phyloP scores from a whole-genome alignment of 2,797 vertebrate species.

The Psittacula derbiana region DNA sequence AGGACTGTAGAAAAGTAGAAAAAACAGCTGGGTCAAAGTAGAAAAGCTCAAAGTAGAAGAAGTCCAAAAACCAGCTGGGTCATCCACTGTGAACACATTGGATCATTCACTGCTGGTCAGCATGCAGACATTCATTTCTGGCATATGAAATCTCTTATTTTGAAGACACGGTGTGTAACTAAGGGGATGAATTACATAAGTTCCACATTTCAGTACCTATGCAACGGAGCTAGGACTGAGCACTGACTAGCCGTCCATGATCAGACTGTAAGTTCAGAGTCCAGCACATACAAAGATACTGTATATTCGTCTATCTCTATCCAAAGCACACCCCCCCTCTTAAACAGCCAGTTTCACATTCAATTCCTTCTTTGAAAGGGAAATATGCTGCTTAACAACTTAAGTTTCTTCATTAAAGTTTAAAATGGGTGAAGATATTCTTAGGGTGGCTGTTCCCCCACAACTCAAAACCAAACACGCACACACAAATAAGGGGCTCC shows the following conservation, averaged over 20 bases:
- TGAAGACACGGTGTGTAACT: accelerated
- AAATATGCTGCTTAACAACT: background rate
- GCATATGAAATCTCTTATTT: background rate
- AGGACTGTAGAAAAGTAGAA: background rate
- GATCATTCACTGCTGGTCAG: background rate
- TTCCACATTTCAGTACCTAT: background rate
- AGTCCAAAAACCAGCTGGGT: background rate
- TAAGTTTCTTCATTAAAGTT: background rate
- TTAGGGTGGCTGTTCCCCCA: background rate
- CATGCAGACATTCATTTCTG: background rate
- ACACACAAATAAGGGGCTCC: background rate
- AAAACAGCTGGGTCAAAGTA: background rate
- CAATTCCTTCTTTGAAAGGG: background rate
- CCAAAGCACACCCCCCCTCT: background rate
- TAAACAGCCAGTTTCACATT: background rate
- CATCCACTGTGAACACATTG: background rate
- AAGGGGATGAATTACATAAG: background rate
- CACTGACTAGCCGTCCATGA: background rate
- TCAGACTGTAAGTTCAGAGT: background rate
- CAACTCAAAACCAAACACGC: background rate
- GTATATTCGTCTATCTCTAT: background rate
- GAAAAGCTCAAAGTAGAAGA: background rate
- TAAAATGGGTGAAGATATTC: background rate
- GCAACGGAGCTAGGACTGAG: background rate
- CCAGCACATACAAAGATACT: background rate